A percentile compares a stretch with the other conserved stretches of the same genome.
These are phyloP conservation scores for Falco cherrug DNA, from an alignment of 2,797 vertebrate genomes.

Conservation along the genomic window DNA sequence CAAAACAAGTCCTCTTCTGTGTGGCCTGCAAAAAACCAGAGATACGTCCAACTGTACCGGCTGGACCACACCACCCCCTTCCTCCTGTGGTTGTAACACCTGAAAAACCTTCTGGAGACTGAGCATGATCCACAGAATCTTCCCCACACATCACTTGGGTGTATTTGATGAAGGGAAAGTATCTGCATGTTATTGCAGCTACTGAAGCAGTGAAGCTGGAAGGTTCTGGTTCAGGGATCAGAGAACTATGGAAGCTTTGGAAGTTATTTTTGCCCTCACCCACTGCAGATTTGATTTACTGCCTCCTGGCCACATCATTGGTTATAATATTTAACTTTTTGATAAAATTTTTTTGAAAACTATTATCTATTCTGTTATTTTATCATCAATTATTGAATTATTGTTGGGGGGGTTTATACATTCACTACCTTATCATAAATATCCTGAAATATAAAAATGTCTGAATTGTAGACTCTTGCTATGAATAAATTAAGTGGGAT, in stretches of 20 bases:
- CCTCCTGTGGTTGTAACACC: neutral
- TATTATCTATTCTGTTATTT: conserved; percentile 38
- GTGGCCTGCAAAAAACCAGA: neutral
- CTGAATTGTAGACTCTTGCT: conserved; percentile 16
- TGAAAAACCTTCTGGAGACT: neutral
- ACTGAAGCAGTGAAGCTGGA: neutral
- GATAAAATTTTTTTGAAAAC: neutral
- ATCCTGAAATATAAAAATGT: conserved; percentile 6
- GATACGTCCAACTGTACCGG: fast-evolving
- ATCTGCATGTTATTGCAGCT: neutral
- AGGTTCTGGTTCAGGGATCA: neutral
- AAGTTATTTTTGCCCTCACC: neutral
- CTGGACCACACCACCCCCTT: neutral
- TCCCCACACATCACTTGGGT: neutral
- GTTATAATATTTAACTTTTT: conserved; percentile 4
- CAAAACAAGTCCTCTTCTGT: neutral
- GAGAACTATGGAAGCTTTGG: neutral
- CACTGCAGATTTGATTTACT: neutral
- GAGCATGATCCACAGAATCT: neutral
- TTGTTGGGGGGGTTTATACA: neutral
- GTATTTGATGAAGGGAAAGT: neutral
- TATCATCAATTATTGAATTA: conserved; percentile 33
- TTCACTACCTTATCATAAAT: conserved; percentile 27
- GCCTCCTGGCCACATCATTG: neutral
- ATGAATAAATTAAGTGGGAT: conserved; percentile 66